phyloP scores from a whole-genome alignment of 2,888 invertebrate species.

The Rugalucina vietnamica region DNA sequence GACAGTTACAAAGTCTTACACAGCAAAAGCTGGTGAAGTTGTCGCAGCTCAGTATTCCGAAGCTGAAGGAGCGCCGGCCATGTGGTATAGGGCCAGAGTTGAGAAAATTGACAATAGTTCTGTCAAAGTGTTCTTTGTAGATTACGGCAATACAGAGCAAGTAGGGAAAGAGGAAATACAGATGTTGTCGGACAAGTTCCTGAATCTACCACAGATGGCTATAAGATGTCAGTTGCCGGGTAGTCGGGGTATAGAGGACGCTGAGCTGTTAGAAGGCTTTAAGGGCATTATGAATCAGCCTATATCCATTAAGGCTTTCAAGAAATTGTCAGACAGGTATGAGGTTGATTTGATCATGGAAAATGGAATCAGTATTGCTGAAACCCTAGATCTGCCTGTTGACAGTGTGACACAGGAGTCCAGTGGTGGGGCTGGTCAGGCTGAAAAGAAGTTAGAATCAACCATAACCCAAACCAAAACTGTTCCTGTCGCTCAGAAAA shows the following conservation, averaged over 20 bases:
- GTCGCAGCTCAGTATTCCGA: slow-evolving; percentile 47
- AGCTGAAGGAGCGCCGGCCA: background rate
- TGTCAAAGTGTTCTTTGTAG: slow-evolving; percentile 76
- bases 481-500: background rate
- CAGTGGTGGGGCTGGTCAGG: background rate
- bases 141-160: slow-evolving; percentile 79
- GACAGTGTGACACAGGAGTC: too few relatives aligned
- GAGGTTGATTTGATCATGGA: background rate
- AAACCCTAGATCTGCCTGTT: background rate
- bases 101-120: slow-evolving; percentile 54
- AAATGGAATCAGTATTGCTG: background rate
- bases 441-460: background rate
- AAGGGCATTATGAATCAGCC: background rate
- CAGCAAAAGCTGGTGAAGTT: slow-evolving; percentile 41
- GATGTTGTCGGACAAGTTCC: slow-evolving; percentile 45
- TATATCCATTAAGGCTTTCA: background rate
- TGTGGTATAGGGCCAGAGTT: slow-evolving; percentile 61
- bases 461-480: background rate
- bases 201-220: slow-evolving; percentile 44
- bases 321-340: background rate
- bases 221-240: slow-evolving; percentile 39
- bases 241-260: background rate
- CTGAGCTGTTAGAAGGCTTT: background rate
- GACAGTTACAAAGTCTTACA: slow-evolving; percentile 1
- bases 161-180: slow-evolving; percentile 88